Percentiles rank a stretch among this genome's conserved stretches.
These are phyloP conservation scores for Eledona agricola DNA, from an alignment of 2,888 invertebrate species.

Conservation along the genomic window DNA sequence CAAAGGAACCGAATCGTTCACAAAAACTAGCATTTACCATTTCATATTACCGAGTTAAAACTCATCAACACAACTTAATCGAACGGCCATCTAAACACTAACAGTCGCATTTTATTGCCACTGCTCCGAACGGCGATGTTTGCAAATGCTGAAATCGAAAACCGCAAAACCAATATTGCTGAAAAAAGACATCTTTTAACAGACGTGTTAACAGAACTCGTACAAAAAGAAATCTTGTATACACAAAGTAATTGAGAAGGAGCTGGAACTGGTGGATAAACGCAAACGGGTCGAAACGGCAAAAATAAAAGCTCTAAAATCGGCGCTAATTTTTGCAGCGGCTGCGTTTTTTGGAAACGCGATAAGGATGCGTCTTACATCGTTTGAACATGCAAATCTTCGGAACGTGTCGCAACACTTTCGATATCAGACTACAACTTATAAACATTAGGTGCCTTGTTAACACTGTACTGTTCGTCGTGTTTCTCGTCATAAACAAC, in stretches of 20 bases:
- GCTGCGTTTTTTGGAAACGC: not conserved
- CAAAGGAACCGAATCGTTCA: not conserved
- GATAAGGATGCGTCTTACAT: slow-evolving; percentile 1
- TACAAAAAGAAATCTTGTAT: slow-evolving; percentile 12
- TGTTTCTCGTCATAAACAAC: slow-evolving; percentile 26
- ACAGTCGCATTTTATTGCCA: too few species aligned
- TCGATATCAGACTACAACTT: slow-evolving; percentile 18
- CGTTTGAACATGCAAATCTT: slow-evolving; percentile 10
- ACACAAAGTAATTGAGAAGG: slow-evolving; percentile 2
- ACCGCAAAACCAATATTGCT: too few species aligned
- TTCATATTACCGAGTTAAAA: too few species aligned
- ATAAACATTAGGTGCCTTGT: slow-evolving; percentile 23
- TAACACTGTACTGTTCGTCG: slow-evolving; percentile 15
- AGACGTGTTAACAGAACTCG: slow-evolving; percentile 14
- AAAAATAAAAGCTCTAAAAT: slow-evolving; percentile 2
- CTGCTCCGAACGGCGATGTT: too few species aligned
- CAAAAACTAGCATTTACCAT: too few species aligned
- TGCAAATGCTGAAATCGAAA: too few species aligned
- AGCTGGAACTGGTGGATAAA: slow-evolving; percentile 6
- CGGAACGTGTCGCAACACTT: slow-evolving; percentile 9
- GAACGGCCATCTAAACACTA: too few species aligned
- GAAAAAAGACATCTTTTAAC: slow-evolving; percentile 13
- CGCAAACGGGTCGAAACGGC: not conserved
- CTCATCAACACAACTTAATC: too few species aligned
- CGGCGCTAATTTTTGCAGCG: not conserved